Conservation (phyloP, 1,140 invertebrate species). For the Caenorhabditis inopinata region DNA sequence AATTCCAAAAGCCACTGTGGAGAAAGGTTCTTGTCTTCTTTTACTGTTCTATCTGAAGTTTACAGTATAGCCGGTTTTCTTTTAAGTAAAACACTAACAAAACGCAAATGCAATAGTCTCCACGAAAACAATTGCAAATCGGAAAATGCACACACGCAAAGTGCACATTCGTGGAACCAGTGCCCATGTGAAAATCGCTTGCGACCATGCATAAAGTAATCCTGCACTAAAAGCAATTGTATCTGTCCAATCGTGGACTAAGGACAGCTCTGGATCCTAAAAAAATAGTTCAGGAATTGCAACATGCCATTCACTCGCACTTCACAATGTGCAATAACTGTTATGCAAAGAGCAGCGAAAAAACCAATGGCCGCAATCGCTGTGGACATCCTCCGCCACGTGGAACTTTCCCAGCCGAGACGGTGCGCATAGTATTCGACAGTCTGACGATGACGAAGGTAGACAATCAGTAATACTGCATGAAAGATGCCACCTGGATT, state of each 20-base stretch:
- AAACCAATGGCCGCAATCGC: conserved; percentile 26
- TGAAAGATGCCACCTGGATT: neutral
- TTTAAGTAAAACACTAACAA: conserved; percentile 28
- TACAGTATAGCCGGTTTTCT: too few species aligned
- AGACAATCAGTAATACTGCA: conserved; percentile 45
- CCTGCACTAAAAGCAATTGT: conserved; percentile 35
- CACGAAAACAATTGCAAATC: conserved; percentile 25
- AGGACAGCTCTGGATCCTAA: conserved; percentile 25
- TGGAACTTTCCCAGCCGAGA: conserved; percentile 30
- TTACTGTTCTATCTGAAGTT: neutral
- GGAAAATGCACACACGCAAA: conserved; percentile 1
- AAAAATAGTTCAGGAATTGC: conserved; percentile 21
- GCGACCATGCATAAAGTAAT: conserved; percentile 44
- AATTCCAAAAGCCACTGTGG: neutral
- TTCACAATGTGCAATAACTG: conserved; percentile 42
- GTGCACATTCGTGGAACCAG: conserved; percentile 42
- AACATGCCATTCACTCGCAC: neutral
- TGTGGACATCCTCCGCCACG: conserved; percentile 5
- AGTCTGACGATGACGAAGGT: conserved; percentile 46
- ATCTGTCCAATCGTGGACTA: conserved; percentile 28
- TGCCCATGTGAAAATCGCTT: conserved; percentile 38
- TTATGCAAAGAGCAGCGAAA: conserved; percentile 38
- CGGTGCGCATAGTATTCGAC: conserved; percentile 49
- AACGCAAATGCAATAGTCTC: conserved; percentile 37
- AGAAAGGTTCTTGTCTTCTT: neutral